These are phyloP conservation scores for Onchidella celtica DNA, from an alignment of 2,888 invertebrate species.

Conservation along the genomic window DNA sequence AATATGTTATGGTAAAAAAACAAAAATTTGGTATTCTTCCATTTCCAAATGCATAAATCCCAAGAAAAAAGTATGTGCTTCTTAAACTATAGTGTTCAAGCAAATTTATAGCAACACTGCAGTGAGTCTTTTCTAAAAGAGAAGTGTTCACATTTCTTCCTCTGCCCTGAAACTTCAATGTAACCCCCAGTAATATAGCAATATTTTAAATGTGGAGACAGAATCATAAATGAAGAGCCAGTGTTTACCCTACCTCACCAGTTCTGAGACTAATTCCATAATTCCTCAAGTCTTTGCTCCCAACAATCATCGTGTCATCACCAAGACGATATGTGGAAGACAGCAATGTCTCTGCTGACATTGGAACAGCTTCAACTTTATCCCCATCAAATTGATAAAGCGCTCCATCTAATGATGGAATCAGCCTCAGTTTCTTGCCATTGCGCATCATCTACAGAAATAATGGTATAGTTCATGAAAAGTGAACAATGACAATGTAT, in stretches of 20 bases:
- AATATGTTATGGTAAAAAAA: too few relatives aligned
- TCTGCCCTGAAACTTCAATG: too few relatives aligned
- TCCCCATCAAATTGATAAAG: conserved; percentile 95
- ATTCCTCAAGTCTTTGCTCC: conserved; percentile 92
- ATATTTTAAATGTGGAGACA: not conserved
- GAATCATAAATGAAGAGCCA: not conserved
- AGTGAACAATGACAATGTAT: too few relatives aligned
- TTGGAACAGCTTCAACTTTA: conserved; percentile 91
- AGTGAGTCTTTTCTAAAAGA: too few relatives aligned
- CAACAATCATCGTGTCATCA: conserved; percentile 81
- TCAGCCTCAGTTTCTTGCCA: conserved; percentile 84
- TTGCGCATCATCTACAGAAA: conserved; percentile 69
- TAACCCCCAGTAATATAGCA: not conserved
- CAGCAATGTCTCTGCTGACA: conserved; percentile 91
- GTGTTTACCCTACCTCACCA: conserved; percentile 83
- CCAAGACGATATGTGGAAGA: conserved; percentile 89
- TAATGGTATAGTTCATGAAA: not conserved
- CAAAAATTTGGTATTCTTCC: too few relatives aligned
- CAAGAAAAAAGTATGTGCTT: too few relatives aligned
- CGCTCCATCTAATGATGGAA: conserved; percentile 95
- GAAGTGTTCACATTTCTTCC: too few relatives aligned
- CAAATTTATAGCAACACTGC: too few relatives aligned
- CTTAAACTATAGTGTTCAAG: too few relatives aligned
- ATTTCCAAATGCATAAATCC: too few relatives aligned
- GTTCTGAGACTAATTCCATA: conserved; percentile 90